Conservation (phyloP, 2,888 invertebrate species). For the Xanthorhoe designata region DNA sequence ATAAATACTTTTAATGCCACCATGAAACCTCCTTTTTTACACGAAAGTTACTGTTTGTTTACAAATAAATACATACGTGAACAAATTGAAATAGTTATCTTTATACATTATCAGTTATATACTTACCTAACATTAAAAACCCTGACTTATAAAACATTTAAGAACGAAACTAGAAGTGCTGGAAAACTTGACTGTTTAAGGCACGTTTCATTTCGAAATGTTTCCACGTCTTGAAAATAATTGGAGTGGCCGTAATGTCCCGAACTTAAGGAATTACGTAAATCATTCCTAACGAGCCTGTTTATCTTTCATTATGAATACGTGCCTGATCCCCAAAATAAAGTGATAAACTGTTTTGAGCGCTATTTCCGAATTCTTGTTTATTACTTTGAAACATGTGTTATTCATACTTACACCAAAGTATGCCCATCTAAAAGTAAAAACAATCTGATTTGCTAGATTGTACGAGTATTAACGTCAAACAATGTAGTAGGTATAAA, state of each 20-base stretch:
- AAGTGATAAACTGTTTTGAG: slow-evolving; percentile 26
- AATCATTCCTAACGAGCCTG: slow-evolving; percentile 52
- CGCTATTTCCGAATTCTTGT: slow-evolving; percentile 30
- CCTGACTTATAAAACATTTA: slow-evolving; percentile 22
- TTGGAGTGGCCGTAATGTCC: slow-evolving; percentile 64
- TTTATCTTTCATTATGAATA: slow-evolving; percentile 48
- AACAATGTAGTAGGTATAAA: neutral
- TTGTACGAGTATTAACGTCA: slow-evolving; percentile 16
- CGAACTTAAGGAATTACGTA: slow-evolving; percentile 57
- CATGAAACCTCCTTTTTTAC: no score
- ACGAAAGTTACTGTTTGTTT: no score
- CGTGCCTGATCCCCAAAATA: slow-evolving; percentile 30
- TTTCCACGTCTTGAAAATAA: slow-evolving; percentile 65
- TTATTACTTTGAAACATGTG: slow-evolving; percentile 22
- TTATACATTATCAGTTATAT: neutral
- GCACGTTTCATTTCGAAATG: slow-evolving; percentile 55
- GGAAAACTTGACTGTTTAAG: slow-evolving; percentile 49
- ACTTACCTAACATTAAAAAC: neutral
- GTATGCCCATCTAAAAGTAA: slow-evolving; percentile 6
- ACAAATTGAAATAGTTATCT: neutral
- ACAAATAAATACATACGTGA: no score
- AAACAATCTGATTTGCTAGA: slow-evolving; percentile 17
- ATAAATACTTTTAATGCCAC: neutral
- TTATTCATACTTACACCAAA: slow-evolving; percentile 8
- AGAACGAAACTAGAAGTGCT: slow-evolving; percentile 1